Percentiles rank a stretch among this genome's conserved stretches.
phyloP scores from a whole-genome alignment of 2,797 vertebrate species.

The Selene dorsalis region DNA sequence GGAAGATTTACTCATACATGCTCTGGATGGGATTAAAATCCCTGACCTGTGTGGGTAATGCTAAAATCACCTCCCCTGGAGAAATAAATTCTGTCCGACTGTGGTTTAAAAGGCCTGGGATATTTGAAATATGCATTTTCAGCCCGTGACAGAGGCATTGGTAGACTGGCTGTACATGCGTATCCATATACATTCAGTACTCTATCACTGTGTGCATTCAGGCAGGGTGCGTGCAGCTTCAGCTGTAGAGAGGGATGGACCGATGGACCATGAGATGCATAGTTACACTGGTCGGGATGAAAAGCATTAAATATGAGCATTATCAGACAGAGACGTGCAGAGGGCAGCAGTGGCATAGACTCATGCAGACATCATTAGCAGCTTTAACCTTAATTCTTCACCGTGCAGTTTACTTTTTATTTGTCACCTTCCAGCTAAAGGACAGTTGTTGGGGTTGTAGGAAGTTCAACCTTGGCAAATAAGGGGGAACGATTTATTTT shows the following conservation, averaged over 20 bases:
- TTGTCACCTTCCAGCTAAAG: slow-evolving; percentile 28
- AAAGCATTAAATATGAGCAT: slow-evolving; percentile 59
- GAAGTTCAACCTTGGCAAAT: slow-evolving; percentile 40
- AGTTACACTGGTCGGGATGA: slow-evolving; percentile 46
- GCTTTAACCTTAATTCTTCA: slow-evolving; percentile 22
- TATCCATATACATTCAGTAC: slow-evolving; percentile 22
- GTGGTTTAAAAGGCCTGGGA: not conserved
- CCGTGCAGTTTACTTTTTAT: slow-evolving; percentile 10
- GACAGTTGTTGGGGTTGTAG: slow-evolving; percentile 13
- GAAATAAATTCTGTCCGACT: not conserved
- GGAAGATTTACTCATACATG: not conserved
- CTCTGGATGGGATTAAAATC: not conserved
- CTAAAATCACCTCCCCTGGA: not conserved
- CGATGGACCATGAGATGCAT: slow-evolving; percentile 38
- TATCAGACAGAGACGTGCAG: slow-evolving; percentile 33
- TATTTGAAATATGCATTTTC: slow-evolving; percentile 22
- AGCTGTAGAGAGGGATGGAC: slow-evolving; percentile 23
- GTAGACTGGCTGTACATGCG: slow-evolving; percentile 27
- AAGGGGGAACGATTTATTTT: slow-evolving; percentile 25
- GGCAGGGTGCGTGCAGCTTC: slow-evolving; percentile 33
- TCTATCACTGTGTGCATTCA: slow-evolving; percentile 38
- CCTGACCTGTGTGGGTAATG: not conserved
- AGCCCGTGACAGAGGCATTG: not conserved
- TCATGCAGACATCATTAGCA: slow-evolving; percentile 5
- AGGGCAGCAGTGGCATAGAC: not conserved